phyloP scores from a whole-genome alignment of 2,113 vertebrate genomes.

The Tenebrosternarchus preto region DNA sequence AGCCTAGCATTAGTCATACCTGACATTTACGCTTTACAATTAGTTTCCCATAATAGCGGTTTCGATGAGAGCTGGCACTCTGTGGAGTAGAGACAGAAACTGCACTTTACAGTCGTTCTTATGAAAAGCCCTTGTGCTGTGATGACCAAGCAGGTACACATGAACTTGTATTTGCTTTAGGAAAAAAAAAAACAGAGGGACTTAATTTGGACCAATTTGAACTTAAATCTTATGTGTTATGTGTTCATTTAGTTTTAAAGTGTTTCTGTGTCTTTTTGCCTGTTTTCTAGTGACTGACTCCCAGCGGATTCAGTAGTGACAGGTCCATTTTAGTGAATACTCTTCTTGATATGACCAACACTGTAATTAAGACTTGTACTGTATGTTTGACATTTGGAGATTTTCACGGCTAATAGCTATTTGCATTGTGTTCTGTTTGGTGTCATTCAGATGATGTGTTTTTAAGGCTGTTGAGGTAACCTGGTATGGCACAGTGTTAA shows the following conservation, averaged over 20 bases:
- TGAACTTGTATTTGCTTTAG: neutral
- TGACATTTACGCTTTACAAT: constrained; percentile 71
- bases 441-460: constrained; percentile 60
- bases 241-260: constrained; percentile 42
- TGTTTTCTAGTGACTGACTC: constrained; percentile 31
- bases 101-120: constrained; percentile 65
- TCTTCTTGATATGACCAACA: constrained; percentile 53
- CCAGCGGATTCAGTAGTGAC: constrained; percentile 2
- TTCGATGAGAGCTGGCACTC: constrained; percentile 61
- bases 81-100: constrained; percentile 64
- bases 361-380: constrained; percentile 58
- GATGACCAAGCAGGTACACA: constrained; percentile 10
- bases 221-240: neutral
- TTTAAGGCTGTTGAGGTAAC: constrained; percentile 56
- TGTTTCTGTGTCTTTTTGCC: constrained; percentile 49
- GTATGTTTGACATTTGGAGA: constrained; percentile 51
- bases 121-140: constrained; percentile 59
- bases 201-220: constrained; percentile 2
- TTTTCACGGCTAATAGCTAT: constrained; percentile 55
- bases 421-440: constrained; percentile 64
- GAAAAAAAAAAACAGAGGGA: neutral
- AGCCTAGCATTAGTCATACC: constrained; percentile 68
- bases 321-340: constrained; percentile 42
- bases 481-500: constrained; percentile 58
- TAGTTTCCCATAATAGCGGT: constrained; percentile 68